Conservation (phyloP, 2,113 vertebrate species). For the Erpornis zantholeuca region DNA sequence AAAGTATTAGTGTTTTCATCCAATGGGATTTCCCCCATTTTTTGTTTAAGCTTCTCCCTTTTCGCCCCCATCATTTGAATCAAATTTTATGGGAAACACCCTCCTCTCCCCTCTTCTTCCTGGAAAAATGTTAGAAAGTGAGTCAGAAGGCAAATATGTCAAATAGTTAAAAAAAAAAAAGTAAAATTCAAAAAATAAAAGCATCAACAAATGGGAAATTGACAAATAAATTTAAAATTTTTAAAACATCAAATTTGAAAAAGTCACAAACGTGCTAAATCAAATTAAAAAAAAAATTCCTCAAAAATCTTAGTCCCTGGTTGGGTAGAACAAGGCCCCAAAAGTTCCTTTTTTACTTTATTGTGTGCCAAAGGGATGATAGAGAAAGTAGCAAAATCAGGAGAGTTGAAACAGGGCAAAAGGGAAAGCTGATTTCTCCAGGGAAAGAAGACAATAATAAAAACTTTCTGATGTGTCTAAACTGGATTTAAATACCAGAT, state of each 20-base stretch:
- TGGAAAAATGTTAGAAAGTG: not conserved
- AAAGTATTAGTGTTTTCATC: not conserved
- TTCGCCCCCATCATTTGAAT: not conserved
- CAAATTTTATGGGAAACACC: not conserved
- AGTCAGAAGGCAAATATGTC: not conserved
- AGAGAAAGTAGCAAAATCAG: not conserved
- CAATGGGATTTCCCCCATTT: not conserved
- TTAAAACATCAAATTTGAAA: not conserved
- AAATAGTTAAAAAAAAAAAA: not conserved
- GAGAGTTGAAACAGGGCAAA: not conserved
- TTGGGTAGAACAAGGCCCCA: not conserved
- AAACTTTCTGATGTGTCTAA: not conserved
- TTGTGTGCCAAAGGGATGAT: not conserved
- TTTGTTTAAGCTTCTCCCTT: not conserved
- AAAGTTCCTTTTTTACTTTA: not conserved
- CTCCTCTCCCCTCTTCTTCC: no score
- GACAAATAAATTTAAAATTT: not conserved
- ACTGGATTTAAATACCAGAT: not conserved
- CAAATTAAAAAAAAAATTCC: not conserved
- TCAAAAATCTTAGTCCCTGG: not conserved
- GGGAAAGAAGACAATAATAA: not conserved
- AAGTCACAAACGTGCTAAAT: not conserved
- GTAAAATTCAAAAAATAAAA: not conserved
- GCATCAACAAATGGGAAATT: not conserved
- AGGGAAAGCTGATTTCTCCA: not conserved